Base-by-base conservation (phyloP, 2,888 invertebrate genomes). In the Laspeyria flexula region DNA sequence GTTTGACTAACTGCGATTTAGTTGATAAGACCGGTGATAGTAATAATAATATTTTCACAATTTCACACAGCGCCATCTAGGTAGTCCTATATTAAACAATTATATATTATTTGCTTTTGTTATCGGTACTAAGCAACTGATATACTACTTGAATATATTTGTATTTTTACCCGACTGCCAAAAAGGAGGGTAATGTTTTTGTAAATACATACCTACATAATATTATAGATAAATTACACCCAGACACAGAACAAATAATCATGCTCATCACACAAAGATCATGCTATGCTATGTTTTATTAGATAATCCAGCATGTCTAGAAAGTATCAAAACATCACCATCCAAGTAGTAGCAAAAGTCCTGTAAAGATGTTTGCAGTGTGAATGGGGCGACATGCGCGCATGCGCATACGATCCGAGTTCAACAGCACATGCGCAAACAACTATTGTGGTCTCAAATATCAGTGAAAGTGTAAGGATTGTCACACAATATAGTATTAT, bases 401-500 rank as follows among this genome's bases (percentile, higher is more conserved):
- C 57, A 46, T 46, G 33, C 34, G 57, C 15, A 55, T 46, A 31
- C 49, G 59, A 27, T 37, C 38, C 38, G 71, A 60, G 79, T 75
- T 79, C 79, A 78, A 73, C 67, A 78, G 65, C 77, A 73, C 58
- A 58, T 60, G 46, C 41, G 65, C 75, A 78, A 76, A 77, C 68
- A 73, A 38, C 60, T 53, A 49, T 73, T 72, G 40, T 53, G 49
- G 39, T 27, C 41, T 42, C 23, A 13, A 29, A 31, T 48, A 43
- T 37, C 33, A 75, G 63, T 74, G 55, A 66, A 66, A 66, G 58
- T 65, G 30, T n/a, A 10, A 27, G 13, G 15, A 33, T 33, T 45
- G 29, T 38, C 11, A 4, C 15, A 25, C 16, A 12, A 3, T 21
- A 21, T 21, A n/a, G 21, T 21, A 21, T 21, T 21, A 21, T 21